These are phyloP conservation scores for Phylloscopus trochiloides DNA, from an alignment of 2,113 vertebrate species.

Conservation along the genomic window DNA sequence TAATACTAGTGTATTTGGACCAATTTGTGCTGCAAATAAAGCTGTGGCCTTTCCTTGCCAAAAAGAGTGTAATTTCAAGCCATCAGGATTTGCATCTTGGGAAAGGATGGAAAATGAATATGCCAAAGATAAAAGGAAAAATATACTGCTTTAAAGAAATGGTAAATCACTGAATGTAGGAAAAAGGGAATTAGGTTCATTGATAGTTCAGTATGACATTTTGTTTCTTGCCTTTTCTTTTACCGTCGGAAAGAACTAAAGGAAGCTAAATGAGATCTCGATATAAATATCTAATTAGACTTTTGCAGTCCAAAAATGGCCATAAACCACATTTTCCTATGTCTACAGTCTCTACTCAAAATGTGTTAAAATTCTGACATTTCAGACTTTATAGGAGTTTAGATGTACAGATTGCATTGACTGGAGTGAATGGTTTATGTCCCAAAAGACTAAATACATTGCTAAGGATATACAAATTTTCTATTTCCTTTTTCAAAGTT, in stretches of 20 bases:
- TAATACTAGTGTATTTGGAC: constrained; percentile 46
- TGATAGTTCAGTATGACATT: background rate
- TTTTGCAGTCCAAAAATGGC: background rate
- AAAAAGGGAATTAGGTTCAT: background rate
- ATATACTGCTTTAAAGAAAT: constrained; percentile 3
- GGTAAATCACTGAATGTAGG: background rate
- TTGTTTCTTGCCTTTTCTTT: constrained; percentile 6
- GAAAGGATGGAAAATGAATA: constrained; percentile 21
- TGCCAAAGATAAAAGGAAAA: constrained; percentile 10
- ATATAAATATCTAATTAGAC: constrained; percentile 16
- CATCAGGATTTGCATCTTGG: background rate
- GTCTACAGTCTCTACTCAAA: background rate
- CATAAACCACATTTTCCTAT: background rate
- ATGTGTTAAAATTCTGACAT: background rate
- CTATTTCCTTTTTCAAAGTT: background rate
- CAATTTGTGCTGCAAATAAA: constrained; percentile 49
- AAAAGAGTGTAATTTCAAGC: background rate
- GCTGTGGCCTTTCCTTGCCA: constrained; percentile 10
- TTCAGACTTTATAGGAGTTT: background rate
- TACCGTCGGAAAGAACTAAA: background rate
- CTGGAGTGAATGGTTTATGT: background rate
- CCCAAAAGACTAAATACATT: background rate
- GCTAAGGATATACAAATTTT: background rate
- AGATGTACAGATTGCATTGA: background rate
- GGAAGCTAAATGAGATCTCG: background rate